A percentile compares a stretch with the other conserved stretches of the same genome.
phyloP scores from a whole-genome alignment of 2,888 invertebrate species.

The Netelia virgata region DNA sequence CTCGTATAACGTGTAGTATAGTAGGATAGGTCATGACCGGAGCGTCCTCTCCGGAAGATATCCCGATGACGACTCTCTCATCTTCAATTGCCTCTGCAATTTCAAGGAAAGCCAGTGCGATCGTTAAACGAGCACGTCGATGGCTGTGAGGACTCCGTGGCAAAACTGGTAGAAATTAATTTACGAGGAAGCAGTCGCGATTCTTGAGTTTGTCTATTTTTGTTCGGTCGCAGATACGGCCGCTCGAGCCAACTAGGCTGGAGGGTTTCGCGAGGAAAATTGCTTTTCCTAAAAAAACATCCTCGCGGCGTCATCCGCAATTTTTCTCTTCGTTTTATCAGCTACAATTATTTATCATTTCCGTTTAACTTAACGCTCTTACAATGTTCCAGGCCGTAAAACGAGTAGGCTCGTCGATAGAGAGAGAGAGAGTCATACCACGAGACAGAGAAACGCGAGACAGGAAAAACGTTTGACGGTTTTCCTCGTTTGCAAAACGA shows the following conservation, averaged over 20 bases:
- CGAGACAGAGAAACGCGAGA: background rate
- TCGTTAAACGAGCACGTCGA: slow-evolving; percentile 23
- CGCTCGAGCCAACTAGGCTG: slow-evolving; percentile 1
- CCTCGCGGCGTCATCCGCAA: background rate
- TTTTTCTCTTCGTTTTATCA: slow-evolving; percentile 35
- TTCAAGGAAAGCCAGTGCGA: slow-evolving; percentile 25
- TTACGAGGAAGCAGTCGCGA: slow-evolving; percentile 21
- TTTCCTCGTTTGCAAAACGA: slow-evolving; percentile 38
- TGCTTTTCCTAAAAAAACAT: background rate
- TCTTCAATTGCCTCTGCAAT: background rate
- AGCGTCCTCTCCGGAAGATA: background rate
- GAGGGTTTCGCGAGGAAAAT: background rate
- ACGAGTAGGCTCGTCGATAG: slow-evolving; percentile 17
- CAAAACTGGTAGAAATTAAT: slow-evolving; percentile 33
- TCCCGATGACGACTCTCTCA: slow-evolving; percentile 40
- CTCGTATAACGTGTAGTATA: slow-evolving; percentile 15
- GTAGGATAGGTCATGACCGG: slow-evolving; percentile 22
- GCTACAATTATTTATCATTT: slow-evolving; percentile 43
- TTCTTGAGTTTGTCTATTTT: slow-evolving; percentile 8
- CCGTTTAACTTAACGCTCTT: slow-evolving; percentile 58
- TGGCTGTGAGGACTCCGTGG: background rate
- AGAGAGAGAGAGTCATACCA: slow-evolving; percentile 17
- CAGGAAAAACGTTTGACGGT: slow-evolving; percentile 25
- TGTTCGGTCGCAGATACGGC: background rate
- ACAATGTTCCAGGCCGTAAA: slow-evolving; percentile 61